phyloP scores from a whole-genome alignment of 92 coral and sea anemone genomes.

The Hydrozoanthus gracilis region DNA sequence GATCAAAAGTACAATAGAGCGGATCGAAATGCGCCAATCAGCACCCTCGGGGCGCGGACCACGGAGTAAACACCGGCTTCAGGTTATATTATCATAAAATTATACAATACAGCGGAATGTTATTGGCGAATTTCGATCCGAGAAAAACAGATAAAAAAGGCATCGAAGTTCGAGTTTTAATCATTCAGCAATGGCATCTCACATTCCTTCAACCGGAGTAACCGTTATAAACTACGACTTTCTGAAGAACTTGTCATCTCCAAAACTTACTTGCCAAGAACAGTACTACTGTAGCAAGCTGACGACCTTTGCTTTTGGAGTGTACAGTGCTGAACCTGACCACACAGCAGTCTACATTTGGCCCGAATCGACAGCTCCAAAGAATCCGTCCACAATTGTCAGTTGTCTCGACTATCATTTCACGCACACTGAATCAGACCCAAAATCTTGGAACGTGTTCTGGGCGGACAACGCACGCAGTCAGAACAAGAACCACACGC shows the following conservation, averaged over 20 bases:
- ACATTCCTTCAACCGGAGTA: slow-evolving; percentile 35
- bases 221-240: slow-evolving; percentile 42
- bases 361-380: slow-evolving; percentile 55
- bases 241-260: slow-evolving; percentile 41
- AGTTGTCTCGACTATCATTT: slow-evolving; percentile 43
- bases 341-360: slow-evolving; percentile 42
- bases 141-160: slow-evolving; percentile 36
- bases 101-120: slow-evolving; percentile 30
- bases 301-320: slow-evolving; percentile 48
- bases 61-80: slow-evolving; percentile 21
- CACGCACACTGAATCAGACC: slow-evolving; percentile 38
- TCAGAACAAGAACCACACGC: slow-evolving; percentile 49
- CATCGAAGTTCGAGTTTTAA: slow-evolving; percentile 11
- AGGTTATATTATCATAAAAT: neutral
- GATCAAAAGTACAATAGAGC: slow-evolving; percentile 29
- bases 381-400: slow-evolving; percentile 44
- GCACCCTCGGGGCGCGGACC: slow-evolving; percentile 43
- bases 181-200: slow-evolving; percentile 33
- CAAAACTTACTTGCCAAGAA: slow-evolving; percentile 54
- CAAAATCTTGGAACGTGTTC: slow-evolving; percentile 47
- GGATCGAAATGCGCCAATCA: slow-evolving; percentile 40
- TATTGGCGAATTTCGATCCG: slow-evolving; percentile 42
- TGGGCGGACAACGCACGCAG: slow-evolving; percentile 57
- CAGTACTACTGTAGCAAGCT: slow-evolving; percentile 53
- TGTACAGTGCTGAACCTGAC: slow-evolving; percentile 52